These are phyloP conservation scores for Jaculus jaculus DNA, from an alignment of 2,113 vertebrate genomes.

Conservation along the genomic window DNA sequence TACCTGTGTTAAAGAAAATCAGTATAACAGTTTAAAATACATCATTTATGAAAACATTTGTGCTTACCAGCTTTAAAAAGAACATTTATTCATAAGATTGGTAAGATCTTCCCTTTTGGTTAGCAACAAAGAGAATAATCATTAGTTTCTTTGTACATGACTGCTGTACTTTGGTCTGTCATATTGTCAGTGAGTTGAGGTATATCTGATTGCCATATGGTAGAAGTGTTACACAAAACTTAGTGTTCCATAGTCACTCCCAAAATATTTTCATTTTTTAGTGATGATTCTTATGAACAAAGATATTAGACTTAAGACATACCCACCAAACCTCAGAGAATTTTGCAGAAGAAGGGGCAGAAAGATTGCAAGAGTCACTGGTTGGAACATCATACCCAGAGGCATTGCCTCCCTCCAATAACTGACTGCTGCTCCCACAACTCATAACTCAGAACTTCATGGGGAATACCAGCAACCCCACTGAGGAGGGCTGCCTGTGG, in stretches of 20 bases:
- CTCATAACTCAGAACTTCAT: no score
- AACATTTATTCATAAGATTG: not conserved
- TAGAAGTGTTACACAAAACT: not conserved
- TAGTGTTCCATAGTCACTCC: not conserved
- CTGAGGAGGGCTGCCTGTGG: no score
- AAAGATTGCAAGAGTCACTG: no score
- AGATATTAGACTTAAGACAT: no score
- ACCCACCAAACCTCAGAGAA: no score
- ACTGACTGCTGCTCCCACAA: no score
- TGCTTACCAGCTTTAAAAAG: not conserved
- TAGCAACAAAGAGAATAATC: not conserved
- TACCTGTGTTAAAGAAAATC: not conserved
- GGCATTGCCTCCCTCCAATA: no score
- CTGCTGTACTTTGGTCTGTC: not conserved
- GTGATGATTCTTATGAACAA: no score
- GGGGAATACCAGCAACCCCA: no score
- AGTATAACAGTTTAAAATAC: not conserved
- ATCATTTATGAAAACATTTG: not conserved
- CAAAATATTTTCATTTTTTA: not conserved
- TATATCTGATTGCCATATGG: not conserved
- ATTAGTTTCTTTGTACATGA: not conserved
- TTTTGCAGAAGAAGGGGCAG: no score
- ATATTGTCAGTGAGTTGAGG: not conserved
- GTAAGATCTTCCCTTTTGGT: accelerated
- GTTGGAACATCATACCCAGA: no score